Evolutionary conservation across 2,113 vertebrate species (phyloP).

Genomic region (Coryphaenoides rupestris): DNA sequence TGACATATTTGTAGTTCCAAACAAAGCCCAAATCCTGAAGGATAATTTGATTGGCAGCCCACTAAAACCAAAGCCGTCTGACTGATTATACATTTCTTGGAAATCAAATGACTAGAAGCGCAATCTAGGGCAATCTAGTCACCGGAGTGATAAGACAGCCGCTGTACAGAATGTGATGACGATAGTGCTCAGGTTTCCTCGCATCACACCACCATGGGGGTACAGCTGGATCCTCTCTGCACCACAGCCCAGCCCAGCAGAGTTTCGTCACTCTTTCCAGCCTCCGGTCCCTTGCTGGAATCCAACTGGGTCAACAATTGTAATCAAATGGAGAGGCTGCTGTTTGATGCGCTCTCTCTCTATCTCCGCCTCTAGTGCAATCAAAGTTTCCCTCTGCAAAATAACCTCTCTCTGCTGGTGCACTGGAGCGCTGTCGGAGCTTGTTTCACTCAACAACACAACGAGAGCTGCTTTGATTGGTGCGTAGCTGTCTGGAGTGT

Average conservation of each 20-base stretch:
- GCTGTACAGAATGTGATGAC: too few species aligned
- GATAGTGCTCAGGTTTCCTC: slow-evolving; percentile 1
- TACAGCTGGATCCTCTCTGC: not conserved
- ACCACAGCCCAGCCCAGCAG: not conserved
- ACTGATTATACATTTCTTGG: too few species aligned
- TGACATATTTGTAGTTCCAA: not conserved
- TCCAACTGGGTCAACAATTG: not conserved
- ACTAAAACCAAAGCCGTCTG: too few species aligned
- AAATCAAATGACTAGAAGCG: too few species aligned
- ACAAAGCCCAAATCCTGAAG: too few species aligned
- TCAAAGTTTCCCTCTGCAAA: slow-evolving; percentile 11
- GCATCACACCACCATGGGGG: not conserved
- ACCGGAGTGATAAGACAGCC: too few species aligned
- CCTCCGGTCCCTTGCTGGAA: not conserved
- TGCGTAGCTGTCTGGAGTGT: too few species aligned
- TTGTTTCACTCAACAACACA: too few species aligned
- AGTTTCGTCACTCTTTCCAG: not conserved
- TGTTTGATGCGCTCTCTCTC: slow-evolving; percentile 1
- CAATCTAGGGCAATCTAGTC: too few species aligned
- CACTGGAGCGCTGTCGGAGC: too few species aligned
- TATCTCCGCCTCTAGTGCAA: slow-evolving; percentile 15
- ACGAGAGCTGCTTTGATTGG: too few species aligned
- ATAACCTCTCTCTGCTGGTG: not conserved
- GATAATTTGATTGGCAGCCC: too few species aligned
- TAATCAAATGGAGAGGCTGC: slow-evolving; percentile 13